Percentiles rank a stretch among this genome's conserved stretches.
These are phyloP conservation scores for Uropetala carovei DNA, from an alignment of 2,888 invertebrate species.

Conservation along the genomic window DNA sequence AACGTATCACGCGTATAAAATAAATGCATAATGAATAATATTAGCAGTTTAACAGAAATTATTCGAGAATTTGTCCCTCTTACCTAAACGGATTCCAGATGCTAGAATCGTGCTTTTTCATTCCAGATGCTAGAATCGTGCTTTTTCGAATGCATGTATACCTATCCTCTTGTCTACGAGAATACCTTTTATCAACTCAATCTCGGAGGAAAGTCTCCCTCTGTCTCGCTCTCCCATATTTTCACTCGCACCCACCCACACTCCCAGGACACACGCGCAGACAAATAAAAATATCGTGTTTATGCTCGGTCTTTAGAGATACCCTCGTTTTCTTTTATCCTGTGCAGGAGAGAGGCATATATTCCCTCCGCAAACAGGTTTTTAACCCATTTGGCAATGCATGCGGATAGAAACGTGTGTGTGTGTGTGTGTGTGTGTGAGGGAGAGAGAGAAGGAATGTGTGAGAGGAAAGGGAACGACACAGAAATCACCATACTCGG, in stretches of 20 bases:
- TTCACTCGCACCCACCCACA: background rate
- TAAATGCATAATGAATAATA: no score
- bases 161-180: no score
- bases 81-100: no score
- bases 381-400: background rate
- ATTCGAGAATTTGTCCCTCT: no score
- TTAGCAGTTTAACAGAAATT: no score
- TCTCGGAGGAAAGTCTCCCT: background rate
- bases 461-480: background rate
- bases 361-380: background rate
- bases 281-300: constrained; percentile 10
- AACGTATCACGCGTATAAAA: no score
- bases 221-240: background rate
- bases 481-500: background rate
- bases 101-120: no score
- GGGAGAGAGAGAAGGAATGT: background rate
- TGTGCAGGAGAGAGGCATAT: background rate
- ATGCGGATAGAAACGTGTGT: background rate
- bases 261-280: background rate
- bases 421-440: no score
- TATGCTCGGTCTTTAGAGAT: constrained; percentile 21
- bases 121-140: no score
- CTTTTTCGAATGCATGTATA: no score
- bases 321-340: background rate
- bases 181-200: background rate